Evolutionary conservation across 2,888 invertebrate species (phyloP).

Genomic region (Hofmannophila pseudospretella): DNA sequence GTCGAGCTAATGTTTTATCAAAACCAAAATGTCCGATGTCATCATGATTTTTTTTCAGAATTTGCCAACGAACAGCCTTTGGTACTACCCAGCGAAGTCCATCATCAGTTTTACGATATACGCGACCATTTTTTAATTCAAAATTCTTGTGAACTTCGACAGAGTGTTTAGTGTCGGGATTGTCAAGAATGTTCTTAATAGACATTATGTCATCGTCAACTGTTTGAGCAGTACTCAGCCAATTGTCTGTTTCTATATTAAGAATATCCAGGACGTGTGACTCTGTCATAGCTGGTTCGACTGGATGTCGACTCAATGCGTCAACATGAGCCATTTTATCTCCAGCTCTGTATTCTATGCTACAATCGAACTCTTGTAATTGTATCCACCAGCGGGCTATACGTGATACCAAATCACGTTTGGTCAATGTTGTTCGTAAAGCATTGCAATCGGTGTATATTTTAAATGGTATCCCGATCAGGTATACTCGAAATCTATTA

Average conservation of each 20-base stretch:
- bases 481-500: slow-evolving; percentile 12
- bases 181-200: background rate
- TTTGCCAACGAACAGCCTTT: slow-evolving; percentile 12
- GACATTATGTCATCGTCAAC: background rate
- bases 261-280: background rate
- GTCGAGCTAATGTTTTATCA: no score
- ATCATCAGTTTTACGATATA: background rate
- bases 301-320: slow-evolving; percentile 25
- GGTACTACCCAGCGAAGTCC: slow-evolving; percentile 6
- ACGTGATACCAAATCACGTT: slow-evolving; percentile 21
- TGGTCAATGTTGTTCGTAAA: slow-evolving; percentile 1
- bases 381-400: slow-evolving; percentile 33
- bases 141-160: background rate
- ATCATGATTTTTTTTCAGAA: slow-evolving; percentile 11
- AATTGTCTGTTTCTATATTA: background rate
- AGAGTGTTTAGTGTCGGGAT: background rate
- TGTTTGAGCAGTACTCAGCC: background rate
- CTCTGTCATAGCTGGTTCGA: background rate
- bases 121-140: background rate
- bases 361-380: slow-evolving; percentile 29
- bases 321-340: slow-evolving; percentile 31
- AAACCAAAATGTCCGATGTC: slow-evolving; percentile 14
- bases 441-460: slow-evolving; percentile 16
- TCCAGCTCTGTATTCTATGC: slow-evolving; percentile 19
- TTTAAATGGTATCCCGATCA: slow-evolving; percentile 12